Evolutionary conservation across 2,113 vertebrate genomes (phyloP).

Genomic region (Paramisgurnus dabryanus): DNA sequence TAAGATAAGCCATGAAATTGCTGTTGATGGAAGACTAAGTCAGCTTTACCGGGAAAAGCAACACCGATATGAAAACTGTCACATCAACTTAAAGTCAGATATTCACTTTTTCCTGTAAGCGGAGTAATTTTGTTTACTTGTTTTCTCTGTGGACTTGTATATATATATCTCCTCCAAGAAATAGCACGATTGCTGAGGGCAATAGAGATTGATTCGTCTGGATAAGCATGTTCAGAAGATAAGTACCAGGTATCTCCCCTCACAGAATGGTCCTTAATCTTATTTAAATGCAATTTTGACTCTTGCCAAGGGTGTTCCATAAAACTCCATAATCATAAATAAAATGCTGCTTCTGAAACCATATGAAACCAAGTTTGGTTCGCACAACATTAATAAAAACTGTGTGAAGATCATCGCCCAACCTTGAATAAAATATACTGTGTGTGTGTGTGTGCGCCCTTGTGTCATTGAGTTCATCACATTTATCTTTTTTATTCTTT

Average conservation of each 20-base stretch:
- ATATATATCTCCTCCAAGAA: not conserved
- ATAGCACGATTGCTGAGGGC: not conserved
- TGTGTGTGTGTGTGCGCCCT: not conserved
- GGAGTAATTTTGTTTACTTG: conserved; percentile 6
- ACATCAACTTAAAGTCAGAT: conserved; percentile 12
- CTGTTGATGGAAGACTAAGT: not conserved
- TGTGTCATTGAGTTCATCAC: not conserved
- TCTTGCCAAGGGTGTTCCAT: conserved; percentile 1
- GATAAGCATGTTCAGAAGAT: conserved; percentile 11
- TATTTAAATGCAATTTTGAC: conserved; percentile 28
- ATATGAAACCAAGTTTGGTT: not conserved
- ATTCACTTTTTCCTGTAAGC: not conserved
- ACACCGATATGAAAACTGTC: conserved; percentile 17
- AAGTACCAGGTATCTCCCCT: conserved; percentile 19
- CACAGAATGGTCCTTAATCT: not conserved
- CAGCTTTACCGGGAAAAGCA: not conserved
- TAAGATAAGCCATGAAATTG: not conserved
- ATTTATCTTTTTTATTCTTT: conserved; percentile 9
- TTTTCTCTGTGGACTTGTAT: conserved; percentile 4
- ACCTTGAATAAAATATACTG: conserved; percentile 21
- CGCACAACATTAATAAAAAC: conserved; percentile 27
- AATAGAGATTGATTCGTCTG: conserved; percentile 1
- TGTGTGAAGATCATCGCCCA: not conserved
- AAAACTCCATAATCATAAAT: conserved; percentile 16
- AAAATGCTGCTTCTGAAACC: conserved; percentile 7